These are phyloP conservation scores for Onychomys arenicola DNA, from an alignment of 2,797 vertebrate genomes.

Conservation along the genomic window DNA sequence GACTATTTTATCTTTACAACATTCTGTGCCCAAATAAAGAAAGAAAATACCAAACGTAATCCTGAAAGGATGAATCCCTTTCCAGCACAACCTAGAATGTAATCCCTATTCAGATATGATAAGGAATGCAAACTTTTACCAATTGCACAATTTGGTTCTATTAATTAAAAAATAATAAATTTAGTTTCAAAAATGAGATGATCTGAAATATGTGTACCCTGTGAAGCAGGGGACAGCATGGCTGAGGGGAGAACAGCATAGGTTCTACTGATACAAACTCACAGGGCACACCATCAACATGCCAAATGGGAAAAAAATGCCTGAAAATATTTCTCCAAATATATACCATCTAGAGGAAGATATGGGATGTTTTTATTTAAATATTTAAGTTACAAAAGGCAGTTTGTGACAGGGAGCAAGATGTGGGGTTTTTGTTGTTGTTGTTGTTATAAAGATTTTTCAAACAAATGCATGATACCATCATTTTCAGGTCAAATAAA, in stretches of 20 bases:
- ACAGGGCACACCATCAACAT: background rate
- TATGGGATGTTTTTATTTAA: background rate
- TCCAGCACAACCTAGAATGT: background rate
- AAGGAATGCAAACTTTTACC: background rate
- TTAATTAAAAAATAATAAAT: constrained; percentile 63
- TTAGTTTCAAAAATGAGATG: background rate
- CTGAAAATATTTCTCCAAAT: background rate
- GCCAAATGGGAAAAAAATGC: background rate
- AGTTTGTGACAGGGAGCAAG: background rate
- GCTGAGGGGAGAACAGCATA: no score
- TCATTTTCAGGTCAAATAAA: background rate
- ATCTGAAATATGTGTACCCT: background rate
- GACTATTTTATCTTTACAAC: background rate
- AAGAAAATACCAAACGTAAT: constrained; percentile 34
- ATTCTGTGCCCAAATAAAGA: background rate
- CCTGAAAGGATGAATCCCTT: background rate
- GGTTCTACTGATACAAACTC: background rate
- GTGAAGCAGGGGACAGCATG: background rate
- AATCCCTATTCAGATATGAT: constrained; percentile 3
- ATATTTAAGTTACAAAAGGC: background rate
- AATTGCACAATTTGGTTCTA: background rate
- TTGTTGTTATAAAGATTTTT: background rate
- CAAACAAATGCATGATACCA: background rate
- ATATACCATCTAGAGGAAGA: background rate
- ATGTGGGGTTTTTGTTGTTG: background rate